Percentiles rank a stretch among this genome's conserved stretches.
Evolutionary conservation across 37 sponge, comb jelly and placozoan species (phyloP).

Genomic region (Aplysina aerophoba): DNA sequence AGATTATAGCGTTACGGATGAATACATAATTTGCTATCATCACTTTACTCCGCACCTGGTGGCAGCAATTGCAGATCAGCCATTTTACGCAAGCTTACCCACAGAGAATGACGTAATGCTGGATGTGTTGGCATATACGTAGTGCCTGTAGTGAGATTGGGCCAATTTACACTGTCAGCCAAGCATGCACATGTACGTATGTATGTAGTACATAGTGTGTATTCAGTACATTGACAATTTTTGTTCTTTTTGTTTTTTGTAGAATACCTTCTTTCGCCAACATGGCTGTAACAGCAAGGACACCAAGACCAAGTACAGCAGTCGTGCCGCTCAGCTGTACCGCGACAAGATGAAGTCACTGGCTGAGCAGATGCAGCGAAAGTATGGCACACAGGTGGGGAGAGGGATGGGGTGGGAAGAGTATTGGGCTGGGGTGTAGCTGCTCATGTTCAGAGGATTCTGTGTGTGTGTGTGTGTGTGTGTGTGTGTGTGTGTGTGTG

Average conservation of each 20-base stretch:
- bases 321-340: constrained; percentile 94
- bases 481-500: constrained; percentile 25
- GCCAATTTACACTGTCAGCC: too few species aligned
- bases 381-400: constrained; percentile 73
- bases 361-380: constrained; percentile 79
- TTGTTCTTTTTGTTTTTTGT: constrained; percentile 24
- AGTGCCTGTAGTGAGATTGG: too few species aligned
- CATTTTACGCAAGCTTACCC: too few species aligned
- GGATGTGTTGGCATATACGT: too few species aligned
- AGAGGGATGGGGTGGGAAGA: neutral
- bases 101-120: too few species aligned
- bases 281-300: constrained; percentile 89
- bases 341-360: constrained; percentile 80
- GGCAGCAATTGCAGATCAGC: too few species aligned
- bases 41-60: too few species aligned
- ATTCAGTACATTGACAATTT: constrained; percentile 6
- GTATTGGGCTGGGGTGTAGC: neutral
- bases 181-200: neutral
- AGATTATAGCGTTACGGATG: too few species aligned
- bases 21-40: too few species aligned
- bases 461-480: too few species aligned
- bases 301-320: constrained; percentile 92
- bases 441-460: too few species aligned
- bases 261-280: constrained; percentile 86
- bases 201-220: neutral